Conservation (phyloP, 2,797 vertebrate genomes). For the Lophius americanus region DNA sequence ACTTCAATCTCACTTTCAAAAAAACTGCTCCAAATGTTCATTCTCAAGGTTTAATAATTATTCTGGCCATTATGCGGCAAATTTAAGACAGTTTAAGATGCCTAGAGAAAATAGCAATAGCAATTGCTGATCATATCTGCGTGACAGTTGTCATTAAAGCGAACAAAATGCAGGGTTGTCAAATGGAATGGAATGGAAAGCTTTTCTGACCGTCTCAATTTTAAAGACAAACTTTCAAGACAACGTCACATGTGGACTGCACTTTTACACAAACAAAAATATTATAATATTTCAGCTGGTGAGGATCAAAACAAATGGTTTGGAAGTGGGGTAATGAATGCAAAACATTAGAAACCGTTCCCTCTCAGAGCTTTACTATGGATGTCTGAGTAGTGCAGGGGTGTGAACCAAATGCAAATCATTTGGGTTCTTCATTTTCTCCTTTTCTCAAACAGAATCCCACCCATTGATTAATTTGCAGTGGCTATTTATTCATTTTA, state of each 20-base stretch:
- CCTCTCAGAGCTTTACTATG: constrained; percentile 19
- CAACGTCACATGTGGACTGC: constrained; percentile 25
- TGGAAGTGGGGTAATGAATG: constrained; percentile 62
- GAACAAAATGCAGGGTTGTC: no score
- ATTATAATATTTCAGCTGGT: constrained; percentile 43
- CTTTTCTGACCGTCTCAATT: background rate
- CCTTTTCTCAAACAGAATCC: constrained; percentile 26
- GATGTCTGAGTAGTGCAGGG: constrained; percentile 18
- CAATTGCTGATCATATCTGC: no score
- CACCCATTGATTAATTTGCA: constrained; percentile 27
- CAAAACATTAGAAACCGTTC: constrained; percentile 32
- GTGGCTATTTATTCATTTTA: constrained; percentile 32
- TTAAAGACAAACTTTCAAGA: constrained; percentile 9
- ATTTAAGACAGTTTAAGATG: no score
- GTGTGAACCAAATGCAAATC: constrained; percentile 23
- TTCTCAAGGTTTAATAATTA: no score
- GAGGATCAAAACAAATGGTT: constrained; percentile 55
- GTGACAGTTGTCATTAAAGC: no score
- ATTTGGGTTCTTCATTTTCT: constrained; percentile 8
- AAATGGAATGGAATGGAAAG: background rate
- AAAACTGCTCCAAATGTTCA: no score
- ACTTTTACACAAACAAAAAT: constrained; percentile 45
- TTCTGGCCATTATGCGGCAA: no score
- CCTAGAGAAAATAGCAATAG: no score
- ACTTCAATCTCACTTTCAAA: no score